Conservation (phyloP, 2,888 invertebrate genomes). For the Mythimna loreyi region DNA sequence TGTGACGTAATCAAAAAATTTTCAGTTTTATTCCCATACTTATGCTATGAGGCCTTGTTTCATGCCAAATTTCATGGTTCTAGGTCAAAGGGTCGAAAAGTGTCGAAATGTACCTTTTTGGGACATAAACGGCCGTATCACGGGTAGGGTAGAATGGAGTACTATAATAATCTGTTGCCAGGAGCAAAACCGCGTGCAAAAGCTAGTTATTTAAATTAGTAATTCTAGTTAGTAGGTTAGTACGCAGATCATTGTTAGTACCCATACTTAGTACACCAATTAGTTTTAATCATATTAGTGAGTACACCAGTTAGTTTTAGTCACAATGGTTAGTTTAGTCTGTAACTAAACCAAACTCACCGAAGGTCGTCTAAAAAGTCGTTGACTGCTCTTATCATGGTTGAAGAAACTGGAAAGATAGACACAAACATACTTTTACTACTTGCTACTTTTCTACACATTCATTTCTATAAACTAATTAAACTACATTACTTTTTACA, state of each 20-base stretch:
- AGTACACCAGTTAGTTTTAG: constrained; percentile 17
- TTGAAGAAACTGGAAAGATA: constrained; percentile 55
- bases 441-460: constrained; percentile 47
- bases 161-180: no score
- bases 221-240: background rate
- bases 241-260: background rate
- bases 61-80: no score
- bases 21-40: no score
- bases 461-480: constrained; percentile 18
- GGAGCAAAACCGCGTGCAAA: no score
- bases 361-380: constrained; percentile 86
- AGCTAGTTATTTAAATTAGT: background rate
- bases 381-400: constrained; percentile 83
- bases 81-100: no score
- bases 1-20: no score
- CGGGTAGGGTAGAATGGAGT: no score
- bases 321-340: constrained; percentile 42
- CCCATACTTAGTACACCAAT: background rate
- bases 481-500: background rate
- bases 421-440: constrained; percentile 55
- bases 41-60: no score
- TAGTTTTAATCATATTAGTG: background rate
- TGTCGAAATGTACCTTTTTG: no score
- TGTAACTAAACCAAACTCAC: constrained; percentile 73
- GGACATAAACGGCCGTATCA: no score